Evolutionary conservation across 2,888 invertebrate species (phyloP).

Genomic region (Leucophora obtusa): DNA sequence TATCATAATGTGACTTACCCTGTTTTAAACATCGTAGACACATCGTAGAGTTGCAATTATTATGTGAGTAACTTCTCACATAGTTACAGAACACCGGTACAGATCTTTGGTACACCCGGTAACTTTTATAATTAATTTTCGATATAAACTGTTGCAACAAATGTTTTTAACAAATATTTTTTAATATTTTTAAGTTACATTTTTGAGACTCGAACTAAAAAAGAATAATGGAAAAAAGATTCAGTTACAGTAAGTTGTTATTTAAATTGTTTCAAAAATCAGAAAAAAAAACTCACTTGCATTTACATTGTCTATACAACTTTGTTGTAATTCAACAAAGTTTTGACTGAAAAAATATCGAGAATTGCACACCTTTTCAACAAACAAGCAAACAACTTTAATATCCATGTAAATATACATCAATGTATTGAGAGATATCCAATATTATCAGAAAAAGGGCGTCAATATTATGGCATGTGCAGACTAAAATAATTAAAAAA

Average conservation of each 20-base stretch:
- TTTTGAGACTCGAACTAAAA: not conserved
- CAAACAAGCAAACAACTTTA: not conserved
- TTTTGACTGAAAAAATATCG: not conserved
- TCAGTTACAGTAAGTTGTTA: slow-evolving; percentile 10
- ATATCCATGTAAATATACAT: not conserved
- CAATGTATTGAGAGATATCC: not conserved
- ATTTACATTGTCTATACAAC: slow-evolving; percentile 9
- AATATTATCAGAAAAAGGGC: slow-evolving; percentile 32
- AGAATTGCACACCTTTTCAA: not conserved
- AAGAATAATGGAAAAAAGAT: not conserved
- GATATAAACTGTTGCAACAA: no score
- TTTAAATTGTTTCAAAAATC: not conserved
- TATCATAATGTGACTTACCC: no score
- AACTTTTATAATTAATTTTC: no score
- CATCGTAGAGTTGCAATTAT: no score
- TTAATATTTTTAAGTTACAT: not conserved
- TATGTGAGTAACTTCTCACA: no score
- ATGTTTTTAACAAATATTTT: no score
- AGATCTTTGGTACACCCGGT: no score
- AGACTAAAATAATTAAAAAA: slow-evolving; percentile 53
- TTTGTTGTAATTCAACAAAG: slow-evolving; percentile 23
- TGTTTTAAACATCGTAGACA: no score
- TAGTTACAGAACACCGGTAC: no score
- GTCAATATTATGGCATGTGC: slow-evolving; percentile 45
- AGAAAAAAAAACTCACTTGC: not conserved